Percentiles rank a stretch among this genome's conserved stretches.
Evolutionary conservation across 2,797 vertebrate species (phyloP).

Genomic region (Naso thynnoides): DNA sequence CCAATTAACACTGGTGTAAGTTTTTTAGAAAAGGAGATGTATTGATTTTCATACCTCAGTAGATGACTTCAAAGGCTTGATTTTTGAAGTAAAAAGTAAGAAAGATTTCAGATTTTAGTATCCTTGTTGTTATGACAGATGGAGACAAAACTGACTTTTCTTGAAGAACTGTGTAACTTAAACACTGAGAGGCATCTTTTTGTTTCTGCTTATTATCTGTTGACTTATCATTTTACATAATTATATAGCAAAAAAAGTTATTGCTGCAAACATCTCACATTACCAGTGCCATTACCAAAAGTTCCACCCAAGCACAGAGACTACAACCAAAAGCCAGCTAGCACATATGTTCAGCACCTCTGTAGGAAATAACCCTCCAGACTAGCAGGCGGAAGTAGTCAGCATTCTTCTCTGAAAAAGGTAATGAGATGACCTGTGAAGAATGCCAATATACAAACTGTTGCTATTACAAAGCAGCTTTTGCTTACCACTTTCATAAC

Average conservation of each 20-base stretch:
- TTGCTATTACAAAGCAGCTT: no score
- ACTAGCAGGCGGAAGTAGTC: no score
- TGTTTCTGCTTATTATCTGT: background rate
- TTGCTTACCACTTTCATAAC: no score
- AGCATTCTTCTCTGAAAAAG: no score
- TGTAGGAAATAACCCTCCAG: no score
- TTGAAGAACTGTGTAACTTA: background rate
- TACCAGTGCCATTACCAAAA: no score
- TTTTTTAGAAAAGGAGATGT: slow-evolving; percentile 20
- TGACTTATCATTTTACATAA: no score
- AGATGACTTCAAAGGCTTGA: slow-evolving; percentile 17
- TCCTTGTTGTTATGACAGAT: slow-evolving; percentile 13
- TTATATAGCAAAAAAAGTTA: background rate
- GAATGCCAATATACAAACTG: no score
- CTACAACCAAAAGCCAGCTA: no score
- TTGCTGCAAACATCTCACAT: background rate
- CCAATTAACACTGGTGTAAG: slow-evolving; percentile 43
- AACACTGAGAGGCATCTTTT: background rate
- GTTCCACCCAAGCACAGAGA: no score
- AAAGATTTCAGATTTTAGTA: background rate
- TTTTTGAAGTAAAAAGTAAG: slow-evolving; percentile 23
- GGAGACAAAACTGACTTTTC: background rate
- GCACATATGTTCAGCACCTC: no score
- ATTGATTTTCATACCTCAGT: slow-evolving; percentile 25
- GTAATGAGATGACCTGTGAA: no score